Evolutionary conservation across 2,797 vertebrate species (phyloP), one percentile per base, ranked within the genome.

Genomic region (Sylvia borin): DNA sequence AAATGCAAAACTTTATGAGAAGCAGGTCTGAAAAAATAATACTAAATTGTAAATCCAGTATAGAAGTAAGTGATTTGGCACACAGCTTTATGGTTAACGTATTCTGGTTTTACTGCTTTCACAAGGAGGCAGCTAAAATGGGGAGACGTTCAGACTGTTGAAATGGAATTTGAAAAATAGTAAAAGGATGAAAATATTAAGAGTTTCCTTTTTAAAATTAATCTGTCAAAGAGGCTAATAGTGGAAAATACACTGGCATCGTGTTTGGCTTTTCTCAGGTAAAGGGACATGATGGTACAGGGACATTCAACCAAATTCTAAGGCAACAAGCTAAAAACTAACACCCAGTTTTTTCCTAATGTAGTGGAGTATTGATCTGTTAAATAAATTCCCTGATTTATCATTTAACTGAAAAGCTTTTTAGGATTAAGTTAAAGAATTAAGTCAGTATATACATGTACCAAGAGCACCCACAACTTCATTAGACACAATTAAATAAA

Each of bases 351-450:
- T 73, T 84, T 67, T 92, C 36, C 36, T 76, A 34, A 50, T 81
- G 34, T 25, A 57, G 4, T 65, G 25, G 27, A 54, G 13, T 64
- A 32, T 82, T 85, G 71, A 20, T 61, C 53, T 61, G 20, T 67
- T 15, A 90, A 80, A 82, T 82, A 6, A 78, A 58, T 58, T 11
- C 29, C 62, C 16, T 61, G 21, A 42, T 15, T 3, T 93, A 51
- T 38, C 24, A n/a, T 64, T 74, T 57, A 64, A 24, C 9, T 13
- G 50, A 74, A 29, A 75, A 94, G 8, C 9, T 66, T 88, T 57
- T 74, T 75, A 70, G 24, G 29, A 77, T 77, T 90, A 95, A 90
- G 66, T 72, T 42, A 73, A 92, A 92, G 13, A 88, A 82, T 64
- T 79, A 85, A 77, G 61, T 64, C 25, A 17, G 11, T 77, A 31